Evolutionary conservation across 2,888 invertebrate species (phyloP).

Genomic region (Platynereis dumerilii): DNA sequence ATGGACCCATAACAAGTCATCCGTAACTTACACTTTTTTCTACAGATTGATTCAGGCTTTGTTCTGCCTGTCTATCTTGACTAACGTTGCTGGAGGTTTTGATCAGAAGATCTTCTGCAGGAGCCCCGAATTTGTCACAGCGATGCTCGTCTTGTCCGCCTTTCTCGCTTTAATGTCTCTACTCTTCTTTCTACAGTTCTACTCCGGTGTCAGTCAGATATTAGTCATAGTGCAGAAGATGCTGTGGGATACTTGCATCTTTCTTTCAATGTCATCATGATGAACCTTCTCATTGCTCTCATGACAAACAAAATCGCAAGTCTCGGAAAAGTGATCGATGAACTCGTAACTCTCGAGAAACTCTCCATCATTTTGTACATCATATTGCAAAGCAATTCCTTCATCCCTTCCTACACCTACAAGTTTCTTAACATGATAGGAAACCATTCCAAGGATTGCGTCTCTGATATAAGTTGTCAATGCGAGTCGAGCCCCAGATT

Average conservation of each 20-base stretch:
- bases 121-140: neutral
- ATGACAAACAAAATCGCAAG: neutral
- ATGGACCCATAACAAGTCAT: neutral
- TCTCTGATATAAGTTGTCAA: too few species aligned
- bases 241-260: neutral
- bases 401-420: too few species aligned
- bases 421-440: too few species aligned
- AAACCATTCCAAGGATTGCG: too few species aligned
- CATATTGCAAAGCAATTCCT: too few species aligned
- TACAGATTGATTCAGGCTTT: neutral
- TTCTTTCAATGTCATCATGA: neutral
- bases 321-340: neutral
- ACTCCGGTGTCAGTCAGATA: neutral
- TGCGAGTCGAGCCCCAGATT: too few species aligned
- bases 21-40: neutral
- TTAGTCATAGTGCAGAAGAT: neutral
- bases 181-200: neutral
- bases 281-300: neutral
- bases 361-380: neutral
- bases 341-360: neutral
- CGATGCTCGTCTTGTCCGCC: neutral
- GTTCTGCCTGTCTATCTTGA: neutral
- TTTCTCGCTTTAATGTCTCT: neutral
- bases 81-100: neutral
- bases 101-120: neutral